Base-by-base conservation (phyloP, 2,888 invertebrate genomes). In the Hesperia comma region DNA sequence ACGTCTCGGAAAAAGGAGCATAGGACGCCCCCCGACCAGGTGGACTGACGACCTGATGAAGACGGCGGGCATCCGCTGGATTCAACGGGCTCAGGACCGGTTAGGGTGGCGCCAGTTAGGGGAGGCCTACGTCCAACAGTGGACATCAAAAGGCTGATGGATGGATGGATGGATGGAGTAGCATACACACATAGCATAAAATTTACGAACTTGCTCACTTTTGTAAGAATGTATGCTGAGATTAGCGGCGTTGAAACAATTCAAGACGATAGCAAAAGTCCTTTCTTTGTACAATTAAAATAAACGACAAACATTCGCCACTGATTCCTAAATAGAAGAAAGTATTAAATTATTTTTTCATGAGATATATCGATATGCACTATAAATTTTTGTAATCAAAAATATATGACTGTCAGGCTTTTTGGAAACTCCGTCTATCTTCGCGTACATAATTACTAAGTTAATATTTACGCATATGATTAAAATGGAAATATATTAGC, bases 191-290 rank as follows among this genome's bases (percentile, higher is more conserved):
- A 19, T 49, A 49, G 49, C 49, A 75, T 75, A 76, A 76, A 73
- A 63, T 70, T 73, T 73, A 75, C 69, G 74, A 72, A 69, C 69
- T 74, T 76, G 75, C 77, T 77, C 77, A 74, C 67, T 66, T 60
- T 63, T 67, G 70, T 73, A 69, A 63, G 63, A 73, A 72, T 74
- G 72, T 72, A 72, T 70, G 73, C 74, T 57, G 68, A 72, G 71
- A 76, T 69, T 73, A 64, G 69, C 66, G 72, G 68, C 69, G 70
- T 66, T 56, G 14, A 33, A 26, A 49, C 51, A 54, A 66, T 57
- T 57, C 58, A 33, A 67, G 33, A 61, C 41, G 32, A 58, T 58
- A 51, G 41, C 33, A 37, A 66, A 64, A 66, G 43, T 54, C 66
- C 53, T 66, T 66, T 66, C 7, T 66, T 54, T 41, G 10, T 60